Evolutionary conservation across 1,140 invertebrate species (phyloP).

Genomic region (Penaeus chinensis): DNA sequence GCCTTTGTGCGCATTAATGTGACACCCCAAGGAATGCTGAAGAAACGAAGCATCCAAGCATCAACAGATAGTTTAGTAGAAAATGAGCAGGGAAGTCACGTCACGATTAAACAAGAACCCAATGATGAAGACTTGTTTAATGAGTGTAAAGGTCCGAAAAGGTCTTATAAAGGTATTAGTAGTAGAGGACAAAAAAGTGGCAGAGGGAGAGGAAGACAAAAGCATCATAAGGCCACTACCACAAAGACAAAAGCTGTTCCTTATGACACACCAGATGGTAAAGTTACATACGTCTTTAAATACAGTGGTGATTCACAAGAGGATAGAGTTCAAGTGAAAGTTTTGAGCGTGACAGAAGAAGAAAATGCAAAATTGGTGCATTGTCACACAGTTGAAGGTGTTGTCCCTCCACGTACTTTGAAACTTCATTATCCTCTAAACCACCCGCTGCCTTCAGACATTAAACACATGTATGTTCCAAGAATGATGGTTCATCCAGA

Average conservation of each 20-base stretch:
- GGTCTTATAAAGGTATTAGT: neutral
- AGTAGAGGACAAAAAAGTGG: neutral
- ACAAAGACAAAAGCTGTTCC: neutral
- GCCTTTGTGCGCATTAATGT: conserved; percentile 51
- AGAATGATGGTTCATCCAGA: conserved; percentile 35
- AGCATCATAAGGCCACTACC: neutral
- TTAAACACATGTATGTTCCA: conserved; percentile 40
- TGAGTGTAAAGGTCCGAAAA: neutral
- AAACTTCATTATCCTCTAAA: conserved; percentile 45
- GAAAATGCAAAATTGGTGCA: conserved; percentile 30
- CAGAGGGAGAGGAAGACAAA: neutral
- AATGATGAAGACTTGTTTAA: neutral
- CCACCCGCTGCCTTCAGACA: conserved; percentile 13
- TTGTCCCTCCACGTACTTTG: conserved; percentile 19
- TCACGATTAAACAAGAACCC: neutral
- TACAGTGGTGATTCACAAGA: conserved; percentile 4
- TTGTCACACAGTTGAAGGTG: conserved; percentile 26
- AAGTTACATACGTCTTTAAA: neutral
- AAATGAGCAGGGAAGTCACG: neutral
- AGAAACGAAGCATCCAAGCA: conserved; percentile 23
- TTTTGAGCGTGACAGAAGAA: conserved; percentile 33
- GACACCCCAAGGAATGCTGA: neutral
- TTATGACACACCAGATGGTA: neutral
- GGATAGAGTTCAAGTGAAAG: conserved; percentile 39
- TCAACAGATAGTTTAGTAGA: conserved; percentile 11